Evolutionary conservation across 1,140 invertebrate genomes (phyloP), one percentile per base, ranked within the genome.

Genomic region (Manduca sexta): DNA sequence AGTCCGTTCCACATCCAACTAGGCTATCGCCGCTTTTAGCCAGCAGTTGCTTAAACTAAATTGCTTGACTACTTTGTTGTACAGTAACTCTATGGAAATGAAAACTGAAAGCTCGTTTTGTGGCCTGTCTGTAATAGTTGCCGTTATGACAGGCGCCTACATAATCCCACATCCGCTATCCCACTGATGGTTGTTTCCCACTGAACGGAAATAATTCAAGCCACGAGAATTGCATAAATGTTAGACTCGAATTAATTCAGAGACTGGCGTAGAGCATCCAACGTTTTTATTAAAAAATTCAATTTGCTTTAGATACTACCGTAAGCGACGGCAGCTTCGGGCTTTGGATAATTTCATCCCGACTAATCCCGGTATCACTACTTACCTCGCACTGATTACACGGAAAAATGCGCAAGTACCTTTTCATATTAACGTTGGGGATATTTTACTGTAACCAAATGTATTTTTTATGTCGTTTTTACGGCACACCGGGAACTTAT

Each of bases 351-450:
- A 59, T 59, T 59, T 44, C 15, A 39, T 54, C 39, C 21, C 29
- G 40, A 44, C 34, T 59, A 59, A 59, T 59, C 51, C 48, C 10
- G 44, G 15, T 49, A 59, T 59, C 56, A 53, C 43, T 39, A 43
- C 37, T 50, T 45, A 53, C 48, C 47, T 46, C 29, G 35, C 48
- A 21, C 14, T 59, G 47, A 59, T 59, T 48, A 59, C 56, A 30
- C 12, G 16, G 41, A 14, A 33, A 48, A 45, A 45, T 45, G 21
- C 12, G 10, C 26, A 8, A 51, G 17, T n/a, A 4, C 33, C 33
- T 43, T 43, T 26, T 50, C 18, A 31, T 47, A 30, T 39, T 47
- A 39, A 47, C 21, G 35, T 29, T n/a, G 26, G 14, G 26, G 40
- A 39, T 39, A 43, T 31, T 43, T 43, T 30, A 43, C 41, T 14